phyloP scores from a whole-genome alignment of 2,888 invertebrate species.

The Cheilosia urbana region DNA sequence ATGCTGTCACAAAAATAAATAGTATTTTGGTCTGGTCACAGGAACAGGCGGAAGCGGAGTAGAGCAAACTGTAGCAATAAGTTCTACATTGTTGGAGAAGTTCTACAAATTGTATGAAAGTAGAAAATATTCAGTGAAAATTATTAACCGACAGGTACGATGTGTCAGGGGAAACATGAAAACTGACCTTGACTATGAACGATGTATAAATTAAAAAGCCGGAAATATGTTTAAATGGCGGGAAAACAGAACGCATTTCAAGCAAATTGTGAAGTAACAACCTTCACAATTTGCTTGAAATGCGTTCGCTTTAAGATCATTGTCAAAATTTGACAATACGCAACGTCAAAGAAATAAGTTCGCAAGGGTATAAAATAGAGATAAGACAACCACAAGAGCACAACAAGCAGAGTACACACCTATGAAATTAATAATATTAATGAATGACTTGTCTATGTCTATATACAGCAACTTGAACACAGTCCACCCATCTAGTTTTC shows the following conservation, averaged over 20 bases:
- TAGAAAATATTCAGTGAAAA: too few relatives aligned
- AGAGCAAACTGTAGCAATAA: too few relatives aligned
- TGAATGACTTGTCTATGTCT: background rate
- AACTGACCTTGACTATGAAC: background rate
- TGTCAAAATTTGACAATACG: too few relatives aligned
- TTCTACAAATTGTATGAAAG: too few relatives aligned
- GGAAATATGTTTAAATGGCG: background rate
- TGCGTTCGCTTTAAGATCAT: background rate
- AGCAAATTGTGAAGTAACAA: background rate
- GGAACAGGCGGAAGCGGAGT: too few relatives aligned
- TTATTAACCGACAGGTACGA: background rate
- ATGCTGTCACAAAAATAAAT: too few relatives aligned
- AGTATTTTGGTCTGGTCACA: too few relatives aligned
- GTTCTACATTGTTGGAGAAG: too few relatives aligned
- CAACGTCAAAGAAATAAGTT: too few relatives aligned
- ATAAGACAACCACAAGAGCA: background rate
- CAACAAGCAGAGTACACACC: background rate
- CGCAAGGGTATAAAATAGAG: too few relatives aligned
- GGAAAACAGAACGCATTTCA: background rate
- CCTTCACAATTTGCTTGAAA: too few relatives aligned
- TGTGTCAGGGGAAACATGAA: background rate
- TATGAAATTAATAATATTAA: background rate
- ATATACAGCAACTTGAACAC: background rate
- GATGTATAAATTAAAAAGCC: background rate
- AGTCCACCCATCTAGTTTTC: slow-evolving; percentile 40